phyloP scores from a whole-genome alignment of 2,113 vertebrate genomes.

The Charadrius vociferus region DNA sequence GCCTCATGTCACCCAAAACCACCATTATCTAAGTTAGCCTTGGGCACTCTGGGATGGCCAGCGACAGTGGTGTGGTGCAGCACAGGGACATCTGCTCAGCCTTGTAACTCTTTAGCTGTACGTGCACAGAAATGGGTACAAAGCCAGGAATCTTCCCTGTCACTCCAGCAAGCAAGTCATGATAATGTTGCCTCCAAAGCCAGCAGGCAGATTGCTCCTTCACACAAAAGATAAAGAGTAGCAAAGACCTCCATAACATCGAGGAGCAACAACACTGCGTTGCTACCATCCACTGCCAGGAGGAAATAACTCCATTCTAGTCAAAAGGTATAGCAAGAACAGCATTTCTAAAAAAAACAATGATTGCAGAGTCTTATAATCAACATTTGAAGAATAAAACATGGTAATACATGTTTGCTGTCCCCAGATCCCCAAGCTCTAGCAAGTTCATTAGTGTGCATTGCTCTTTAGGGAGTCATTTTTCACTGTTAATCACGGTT shows the following conservation, averaged over 20 bases:
- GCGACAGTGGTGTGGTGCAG: background rate
- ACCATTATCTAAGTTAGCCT: background rate
- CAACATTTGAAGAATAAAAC: background rate
- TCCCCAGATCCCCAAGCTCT: background rate
- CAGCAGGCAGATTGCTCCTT: background rate
- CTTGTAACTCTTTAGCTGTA: background rate
- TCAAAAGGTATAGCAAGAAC: background rate
- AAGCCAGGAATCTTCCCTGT: background rate
- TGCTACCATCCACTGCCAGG: background rate
- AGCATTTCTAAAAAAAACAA: background rate
- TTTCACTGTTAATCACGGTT: background rate
- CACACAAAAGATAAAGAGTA: background rate
- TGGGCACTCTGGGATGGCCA: background rate
- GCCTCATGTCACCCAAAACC: background rate
- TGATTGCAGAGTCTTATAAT: background rate
- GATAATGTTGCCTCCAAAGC: background rate
- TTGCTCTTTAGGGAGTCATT: background rate
- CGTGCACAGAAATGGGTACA: background rate
- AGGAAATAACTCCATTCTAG: background rate
- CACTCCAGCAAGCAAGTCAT: background rate
- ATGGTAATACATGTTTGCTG: background rate
- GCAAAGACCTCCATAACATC: background rate
- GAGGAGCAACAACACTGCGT: background rate
- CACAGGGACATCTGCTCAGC: background rate
- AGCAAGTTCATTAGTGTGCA: background rate